Percentiles rank a stretch among this genome's conserved stretches.
These are phyloP conservation scores for Peromyscus nudipes DNA, from an alignment of 2,797 vertebrate species.

Conservation along the genomic window DNA sequence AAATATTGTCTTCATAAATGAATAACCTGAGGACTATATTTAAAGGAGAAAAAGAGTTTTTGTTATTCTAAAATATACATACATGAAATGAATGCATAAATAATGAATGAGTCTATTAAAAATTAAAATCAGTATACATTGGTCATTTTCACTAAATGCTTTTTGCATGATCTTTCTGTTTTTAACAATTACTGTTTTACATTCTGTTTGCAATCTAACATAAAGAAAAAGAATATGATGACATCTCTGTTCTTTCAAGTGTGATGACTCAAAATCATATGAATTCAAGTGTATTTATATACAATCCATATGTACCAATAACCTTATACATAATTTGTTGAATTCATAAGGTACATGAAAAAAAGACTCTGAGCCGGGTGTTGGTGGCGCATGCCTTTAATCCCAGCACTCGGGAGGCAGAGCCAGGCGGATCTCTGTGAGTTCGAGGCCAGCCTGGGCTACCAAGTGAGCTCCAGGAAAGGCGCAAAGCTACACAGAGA, in stretches of 20 bases:
- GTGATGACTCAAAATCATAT: neutral
- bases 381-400: no score
- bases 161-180: neutral
- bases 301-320: constrained; percentile 36
- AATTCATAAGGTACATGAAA: constrained; percentile 73
- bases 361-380: no score
- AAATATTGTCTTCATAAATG: neutral
- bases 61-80: neutral
- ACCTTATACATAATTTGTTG: constrained; percentile 59
- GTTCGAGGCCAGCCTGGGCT: no score
- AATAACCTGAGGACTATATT: neutral
- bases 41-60: neutral
- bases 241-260: neutral
- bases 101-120: constrained; percentile 14
- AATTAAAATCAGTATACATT: constrained; percentile 21
- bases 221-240: constrained; percentile 11
- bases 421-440: no score
- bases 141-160: neutral
- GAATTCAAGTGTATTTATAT: neutral
- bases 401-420: no score
- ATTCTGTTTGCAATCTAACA: neutral
- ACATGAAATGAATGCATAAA: neutral
- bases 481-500: no score
- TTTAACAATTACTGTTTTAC: neutral
- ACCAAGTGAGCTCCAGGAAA: no score